Percentiles rank a stretch among this genome's conserved stretches.
phyloP scores from a whole-genome alignment of 2,888 invertebrate genomes.

The Hydriomena furcata region DNA sequence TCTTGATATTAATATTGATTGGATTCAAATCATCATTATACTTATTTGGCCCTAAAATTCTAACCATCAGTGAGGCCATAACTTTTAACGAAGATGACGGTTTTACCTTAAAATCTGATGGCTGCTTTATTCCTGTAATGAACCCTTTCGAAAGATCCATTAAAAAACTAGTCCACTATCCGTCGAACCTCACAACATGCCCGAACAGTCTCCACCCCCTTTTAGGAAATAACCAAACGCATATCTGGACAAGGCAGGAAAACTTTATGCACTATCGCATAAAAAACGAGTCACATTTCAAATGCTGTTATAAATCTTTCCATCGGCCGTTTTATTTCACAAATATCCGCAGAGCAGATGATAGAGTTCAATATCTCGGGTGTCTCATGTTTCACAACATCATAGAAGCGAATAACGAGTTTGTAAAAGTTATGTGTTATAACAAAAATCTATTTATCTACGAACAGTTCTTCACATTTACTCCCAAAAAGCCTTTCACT shows the following conservation, averaged over 20 bases:
- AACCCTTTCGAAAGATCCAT: slow-evolving; percentile 71
- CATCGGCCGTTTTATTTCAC: slow-evolving; percentile 47
- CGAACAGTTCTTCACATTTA: slow-evolving; percentile 85
- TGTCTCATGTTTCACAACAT: slow-evolving; percentile 70
- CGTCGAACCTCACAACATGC: slow-evolving; percentile 3
- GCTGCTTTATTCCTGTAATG: slow-evolving; percentile 85
- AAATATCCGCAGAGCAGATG: slow-evolving; percentile 41
- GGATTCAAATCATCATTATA: neutral
- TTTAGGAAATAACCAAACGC: slow-evolving; percentile 73
- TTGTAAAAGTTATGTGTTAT: slow-evolving; percentile 85
- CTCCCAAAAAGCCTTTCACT: slow-evolving; percentile 62
- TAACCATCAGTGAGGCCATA: neutral
- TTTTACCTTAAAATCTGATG: slow-evolving; percentile 79
- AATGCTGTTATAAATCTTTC: slow-evolving; percentile 84
- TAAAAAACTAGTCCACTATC: slow-evolving; percentile 5
- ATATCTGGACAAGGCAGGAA: slow-evolving; percentile 73
- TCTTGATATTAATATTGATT: neutral
- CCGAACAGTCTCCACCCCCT: slow-evolving; percentile 34
- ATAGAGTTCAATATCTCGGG: slow-evolving; percentile 52
- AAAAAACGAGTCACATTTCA: slow-evolving; percentile 56
- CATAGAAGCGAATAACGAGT: slow-evolving; percentile 80
- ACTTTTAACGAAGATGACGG: slow-evolving; percentile 25
- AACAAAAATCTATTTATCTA: slow-evolving; percentile 75
- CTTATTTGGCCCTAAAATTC: neutral
- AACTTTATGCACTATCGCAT: slow-evolving; percentile 40